Conservation (phyloP, 2,113 vertebrate genomes). For the Cavia aperea region DNA sequence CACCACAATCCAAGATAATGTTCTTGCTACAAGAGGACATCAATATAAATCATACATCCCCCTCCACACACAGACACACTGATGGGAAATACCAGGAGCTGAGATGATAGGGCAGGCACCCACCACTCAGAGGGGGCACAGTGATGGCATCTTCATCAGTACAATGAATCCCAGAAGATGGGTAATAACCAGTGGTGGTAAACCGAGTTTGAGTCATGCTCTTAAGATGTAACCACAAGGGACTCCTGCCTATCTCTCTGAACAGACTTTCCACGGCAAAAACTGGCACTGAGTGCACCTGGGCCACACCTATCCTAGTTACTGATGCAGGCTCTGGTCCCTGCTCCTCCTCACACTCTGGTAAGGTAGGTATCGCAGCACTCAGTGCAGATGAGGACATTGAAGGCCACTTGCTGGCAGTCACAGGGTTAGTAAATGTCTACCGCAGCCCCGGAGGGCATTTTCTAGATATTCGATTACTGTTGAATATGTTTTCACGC, state of each 20-base stretch:
- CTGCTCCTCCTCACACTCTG: neutral
- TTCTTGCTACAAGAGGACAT: neutral
- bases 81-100: neutral
- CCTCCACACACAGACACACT: neutral
- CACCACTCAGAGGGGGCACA: neutral
- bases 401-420: neutral
- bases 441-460: too few species aligned
- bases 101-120: neutral
- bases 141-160: neutral
- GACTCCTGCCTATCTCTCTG: neutral
- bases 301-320: too few species aligned
- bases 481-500: neutral
- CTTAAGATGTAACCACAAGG: neutral
- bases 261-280: neutral
- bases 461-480: neutral
- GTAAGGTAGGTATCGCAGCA: neutral
- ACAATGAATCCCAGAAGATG: neutral
- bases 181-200: neutral
- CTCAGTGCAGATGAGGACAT: neutral
- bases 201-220: constrained; percentile 34
- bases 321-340: neutral
- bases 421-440: neutral
- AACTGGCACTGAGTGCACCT: neutral
- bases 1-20: neutral
- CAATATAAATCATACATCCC: neutral